Conservation (phyloP, 1,140 invertebrate genomes). For the Oncopeltus fasciatus region DNA sequence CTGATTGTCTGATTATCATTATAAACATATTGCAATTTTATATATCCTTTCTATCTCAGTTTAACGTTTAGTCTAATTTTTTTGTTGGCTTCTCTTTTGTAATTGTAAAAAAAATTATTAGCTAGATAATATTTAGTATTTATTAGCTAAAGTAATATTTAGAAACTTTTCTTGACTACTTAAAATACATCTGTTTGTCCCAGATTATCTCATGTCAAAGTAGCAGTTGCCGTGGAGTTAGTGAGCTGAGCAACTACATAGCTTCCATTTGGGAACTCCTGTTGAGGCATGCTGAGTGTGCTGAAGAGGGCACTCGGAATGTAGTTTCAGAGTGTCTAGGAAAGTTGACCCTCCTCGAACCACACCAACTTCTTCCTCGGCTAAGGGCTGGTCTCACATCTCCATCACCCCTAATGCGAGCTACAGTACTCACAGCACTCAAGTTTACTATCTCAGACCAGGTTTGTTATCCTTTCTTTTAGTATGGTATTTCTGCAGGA, state of each 20-base stretch:
- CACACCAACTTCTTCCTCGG: conserved; percentile 59
- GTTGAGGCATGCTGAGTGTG: conserved; percentile 86
- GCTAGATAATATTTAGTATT: too few relatives aligned
- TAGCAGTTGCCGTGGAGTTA: conserved; percentile 54
- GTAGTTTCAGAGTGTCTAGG: conserved; percentile 97
- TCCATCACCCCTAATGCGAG: conserved; percentile 73
- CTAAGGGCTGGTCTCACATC: conserved; percentile 63
- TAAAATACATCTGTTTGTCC: too few relatives aligned
- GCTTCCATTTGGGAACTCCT: conserved; percentile 78
- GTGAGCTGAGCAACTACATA: conserved; percentile 70
- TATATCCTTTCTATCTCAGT: too few relatives aligned
- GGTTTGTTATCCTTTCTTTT: conserved; percentile 30
- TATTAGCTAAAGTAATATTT: too few relatives aligned
- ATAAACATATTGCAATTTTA: too few relatives aligned
- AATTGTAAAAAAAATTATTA: too few relatives aligned
- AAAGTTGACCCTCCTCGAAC: conserved; percentile 91
- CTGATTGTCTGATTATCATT: too few relatives aligned
- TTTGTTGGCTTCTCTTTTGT: too few relatives aligned
- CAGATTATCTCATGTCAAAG: conserved; percentile 81
- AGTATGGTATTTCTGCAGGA: too few relatives aligned
- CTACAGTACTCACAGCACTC: conserved; percentile 93
- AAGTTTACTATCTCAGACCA: conserved; percentile 97
- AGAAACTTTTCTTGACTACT: too few relatives aligned
- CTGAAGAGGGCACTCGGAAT: conserved; percentile 92
- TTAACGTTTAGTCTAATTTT: too few relatives aligned